phyloP scores from a whole-genome alignment of 2,888 invertebrate species.

The Cephus nigrinus region DNA sequence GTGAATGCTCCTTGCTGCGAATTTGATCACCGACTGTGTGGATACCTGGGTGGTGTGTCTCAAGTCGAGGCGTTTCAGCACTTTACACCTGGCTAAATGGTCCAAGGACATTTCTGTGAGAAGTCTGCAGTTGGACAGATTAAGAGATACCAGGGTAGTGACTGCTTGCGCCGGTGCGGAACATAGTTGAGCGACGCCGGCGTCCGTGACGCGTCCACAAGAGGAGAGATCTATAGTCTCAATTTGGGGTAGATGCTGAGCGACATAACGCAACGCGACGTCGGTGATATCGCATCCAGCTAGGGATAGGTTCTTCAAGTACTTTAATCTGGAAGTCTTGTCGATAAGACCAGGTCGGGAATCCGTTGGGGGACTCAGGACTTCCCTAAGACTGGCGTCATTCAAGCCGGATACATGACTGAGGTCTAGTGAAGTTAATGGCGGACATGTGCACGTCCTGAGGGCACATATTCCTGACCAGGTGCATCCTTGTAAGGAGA shows the following conservation, averaged over 20 bases:
- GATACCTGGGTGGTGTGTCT: conserved; percentile 84
- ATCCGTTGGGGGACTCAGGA: conserved; percentile 88
- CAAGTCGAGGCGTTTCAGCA: conserved; percentile 78
- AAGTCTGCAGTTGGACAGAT: conserved; percentile 84
- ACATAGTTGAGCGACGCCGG: conserved; percentile 88
- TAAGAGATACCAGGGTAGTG: conserved; percentile 77
- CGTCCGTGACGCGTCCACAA: conserved; percentile 89
- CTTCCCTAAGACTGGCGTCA: conserved; percentile 85
- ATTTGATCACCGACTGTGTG: conserved; percentile 85
- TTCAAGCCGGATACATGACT: conserved; percentile 88
- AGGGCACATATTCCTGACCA: conserved; percentile 83
- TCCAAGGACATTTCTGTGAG: conserved; percentile 86
- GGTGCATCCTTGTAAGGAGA: conserved; percentile 82
- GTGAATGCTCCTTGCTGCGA: conserved; percentile 83
- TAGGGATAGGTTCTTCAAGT: conserved; percentile 79
- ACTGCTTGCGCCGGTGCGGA: conserved; percentile 76
- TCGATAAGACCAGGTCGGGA: conserved; percentile 82
- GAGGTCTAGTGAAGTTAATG: conserved; percentile 81
- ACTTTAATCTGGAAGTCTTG: conserved; percentile 80
- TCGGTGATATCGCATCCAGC: conserved; percentile 93
- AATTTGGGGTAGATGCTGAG: conserved; percentile 81
- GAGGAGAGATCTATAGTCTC: conserved; percentile 84
- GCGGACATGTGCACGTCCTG: conserved; percentile 84
- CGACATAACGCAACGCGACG: conserved; percentile 82
- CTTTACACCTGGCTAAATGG: conserved; percentile 81